phyloP scores from a whole-genome alignment of 2,797 vertebrate species.

The Gymnoscopelus braueri region DNA sequence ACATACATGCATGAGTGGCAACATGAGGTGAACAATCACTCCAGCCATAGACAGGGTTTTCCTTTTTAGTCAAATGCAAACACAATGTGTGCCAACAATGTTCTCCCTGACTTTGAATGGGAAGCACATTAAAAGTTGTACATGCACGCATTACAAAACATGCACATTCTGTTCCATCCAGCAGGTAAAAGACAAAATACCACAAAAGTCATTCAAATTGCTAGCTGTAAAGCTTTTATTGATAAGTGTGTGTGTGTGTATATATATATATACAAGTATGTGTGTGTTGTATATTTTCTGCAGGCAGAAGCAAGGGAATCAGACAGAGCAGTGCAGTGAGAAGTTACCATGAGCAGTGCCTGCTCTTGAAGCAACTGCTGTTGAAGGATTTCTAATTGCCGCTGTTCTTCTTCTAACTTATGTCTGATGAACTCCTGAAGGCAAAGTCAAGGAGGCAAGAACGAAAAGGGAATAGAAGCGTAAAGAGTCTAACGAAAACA shows the following conservation, averaged over 20 bases:
- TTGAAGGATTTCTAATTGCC: constrained; percentile 95
- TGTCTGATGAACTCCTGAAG: constrained; percentile 94
- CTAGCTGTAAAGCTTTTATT: too few relatives aligned
- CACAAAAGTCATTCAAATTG: too few relatives aligned
- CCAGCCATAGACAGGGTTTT: background rate
- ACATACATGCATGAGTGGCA: background rate
- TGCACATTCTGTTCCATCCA: background rate
- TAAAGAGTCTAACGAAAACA: constrained; percentile 42
- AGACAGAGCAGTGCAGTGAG: constrained; percentile 30
- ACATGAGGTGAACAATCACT: background rate
- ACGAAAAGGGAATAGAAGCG: constrained; percentile 31
- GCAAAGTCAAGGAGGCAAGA: constrained; percentile 56
- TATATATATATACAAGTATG: background rate
- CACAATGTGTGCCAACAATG: too few relatives aligned
- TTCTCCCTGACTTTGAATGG: constrained; percentile 25
- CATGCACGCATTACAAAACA: constrained; percentile 11
- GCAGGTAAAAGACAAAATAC: background rate
- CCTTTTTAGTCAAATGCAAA: background rate
- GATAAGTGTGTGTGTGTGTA: too few relatives aligned
- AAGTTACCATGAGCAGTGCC: constrained; percentile 93
- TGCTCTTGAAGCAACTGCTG: constrained; percentile 97
- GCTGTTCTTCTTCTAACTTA: constrained; percentile 95
- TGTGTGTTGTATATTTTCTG: background rate
- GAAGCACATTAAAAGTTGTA: background rate
- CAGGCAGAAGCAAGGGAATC: constrained; percentile 30